Conservation (phyloP, 30 jellyfish, hydroid and myxozoan species). For the Aurelia aurita region DNA sequence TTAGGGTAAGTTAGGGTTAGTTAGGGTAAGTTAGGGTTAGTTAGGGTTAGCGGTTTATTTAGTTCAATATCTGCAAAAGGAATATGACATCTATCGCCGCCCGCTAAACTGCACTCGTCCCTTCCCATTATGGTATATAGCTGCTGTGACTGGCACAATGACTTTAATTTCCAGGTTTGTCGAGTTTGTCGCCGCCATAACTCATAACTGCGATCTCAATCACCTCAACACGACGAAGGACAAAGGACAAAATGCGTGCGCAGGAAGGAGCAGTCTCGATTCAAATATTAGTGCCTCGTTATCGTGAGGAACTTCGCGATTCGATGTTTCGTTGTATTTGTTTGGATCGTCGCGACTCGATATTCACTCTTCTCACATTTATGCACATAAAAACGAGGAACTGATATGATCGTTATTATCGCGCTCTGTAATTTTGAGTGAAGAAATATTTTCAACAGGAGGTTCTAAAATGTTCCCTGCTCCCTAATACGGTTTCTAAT, state of each 20-base stretch:
- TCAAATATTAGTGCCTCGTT: background rate
- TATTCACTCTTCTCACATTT: constrained; percentile 1
- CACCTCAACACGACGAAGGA: background rate
- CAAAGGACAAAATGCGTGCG: background rate
- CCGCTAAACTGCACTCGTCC: too few relatives aligned
- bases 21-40: too few relatives aligned
- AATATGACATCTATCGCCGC: too few relatives aligned
- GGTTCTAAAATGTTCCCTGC: too few relatives aligned
- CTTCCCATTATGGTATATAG: too few relatives aligned
- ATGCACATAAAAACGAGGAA: background rate
- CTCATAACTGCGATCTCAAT: background rate
- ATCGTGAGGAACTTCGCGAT: constrained; percentile 1
- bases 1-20: too few relatives aligned
- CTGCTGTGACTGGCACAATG: too few relatives aligned
- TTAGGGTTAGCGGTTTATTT: too few relatives aligned
- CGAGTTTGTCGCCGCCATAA: too few relatives aligned
- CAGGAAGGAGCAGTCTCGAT: constrained; percentile 4
- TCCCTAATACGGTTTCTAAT: too few relatives aligned
- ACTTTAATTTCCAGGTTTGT: too few relatives aligned
- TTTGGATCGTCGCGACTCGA: background rate
- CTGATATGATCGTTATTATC: background rate
- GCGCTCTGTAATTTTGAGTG: background rate
- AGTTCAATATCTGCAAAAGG: too few relatives aligned
- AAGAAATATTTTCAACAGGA: background rate
- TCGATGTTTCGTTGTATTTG: background rate